Conservation (phyloP, 2,888 invertebrate genomes). For the Mellilla xanthometata region DNA sequence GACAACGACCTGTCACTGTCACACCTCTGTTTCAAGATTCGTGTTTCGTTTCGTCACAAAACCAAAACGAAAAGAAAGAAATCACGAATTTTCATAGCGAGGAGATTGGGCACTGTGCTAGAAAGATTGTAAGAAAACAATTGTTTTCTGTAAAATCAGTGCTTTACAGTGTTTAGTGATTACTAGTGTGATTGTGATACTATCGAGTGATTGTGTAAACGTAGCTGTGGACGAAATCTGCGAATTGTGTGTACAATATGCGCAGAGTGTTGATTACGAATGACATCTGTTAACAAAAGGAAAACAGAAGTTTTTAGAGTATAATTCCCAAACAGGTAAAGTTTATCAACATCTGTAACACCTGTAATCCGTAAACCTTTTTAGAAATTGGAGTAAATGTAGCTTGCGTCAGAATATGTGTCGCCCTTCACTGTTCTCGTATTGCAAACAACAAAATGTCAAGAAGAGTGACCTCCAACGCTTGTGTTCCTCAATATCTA, state of each 20-base stretch:
- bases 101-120: conserved; percentile 29
- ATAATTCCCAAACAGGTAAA: conserved; percentile 52
- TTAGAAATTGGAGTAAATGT: not conserved
- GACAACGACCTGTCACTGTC: conserved; percentile 2
- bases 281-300: conserved; percentile 76
- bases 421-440: conserved; percentile 60
- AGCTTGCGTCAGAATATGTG: conserved; percentile 40
- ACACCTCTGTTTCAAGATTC: conserved; percentile 1
- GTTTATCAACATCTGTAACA: conserved; percentile 5
- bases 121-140: conserved; percentile 46
- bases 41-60: conserved; percentile 20
- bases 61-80: conserved; percentile 37
- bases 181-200: conserved; percentile 41
- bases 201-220: conserved; percentile 43
- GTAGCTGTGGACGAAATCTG: conserved; percentile 52
- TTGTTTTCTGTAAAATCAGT: conserved; percentile 41
- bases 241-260: conserved; percentile 71
- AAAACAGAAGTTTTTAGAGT: conserved; percentile 57
- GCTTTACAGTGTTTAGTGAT: conserved; percentile 45
- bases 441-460: conserved; percentile 69
- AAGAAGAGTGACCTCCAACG: conserved; percentile 73
- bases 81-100: conserved; percentile 39
- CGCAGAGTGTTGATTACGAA: conserved; percentile 76
- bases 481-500: conserved; percentile 41
- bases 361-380: not conserved